Base-by-base conservation (phyloP, 2,797 vertebrate genomes). In the Coluber constrictor region DNA sequence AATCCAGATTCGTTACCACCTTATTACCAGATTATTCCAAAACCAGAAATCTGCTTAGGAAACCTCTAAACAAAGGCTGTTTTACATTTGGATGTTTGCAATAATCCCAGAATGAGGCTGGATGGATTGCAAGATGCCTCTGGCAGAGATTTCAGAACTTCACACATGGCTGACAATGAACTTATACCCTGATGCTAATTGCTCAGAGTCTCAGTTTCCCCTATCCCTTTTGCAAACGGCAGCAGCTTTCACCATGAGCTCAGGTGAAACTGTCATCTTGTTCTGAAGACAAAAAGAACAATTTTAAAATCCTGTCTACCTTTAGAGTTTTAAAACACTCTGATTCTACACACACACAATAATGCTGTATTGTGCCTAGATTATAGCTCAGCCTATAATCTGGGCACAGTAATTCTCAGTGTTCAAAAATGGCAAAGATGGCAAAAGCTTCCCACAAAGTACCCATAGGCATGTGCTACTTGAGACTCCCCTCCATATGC, bases 211-310 rank as follows among this genome's bases (percentile, higher is more conserved):
- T 7, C 88, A 3, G 10, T 0, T 51, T 94, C 92, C 90, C 59
- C 59, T 16, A 92, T 74, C 43, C 54, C 94, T 92, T 25, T 88
- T 87, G 56, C 57, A 92, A 94, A 94, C 57, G 23, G 51, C 0
- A 7, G 54, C 90, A 95, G 87, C 91, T 93, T 89, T 60, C 92
- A 93, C 93, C 54, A 23, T 87, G 87, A 95, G 91, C 79, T 88
- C 15, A 66, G 92, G 86, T 55, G 90, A 79, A 93, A 47, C 29
- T 92, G 29, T 61, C 86, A 91, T 89, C 93, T 93, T 5, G 79
- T 89, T 61, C 6, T 57, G 37, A 93, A 92, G 3, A 91, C 90
- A 92, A 55, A 43, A 74, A 70, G 0, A 51, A 23, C 9, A 3
- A 37, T 37, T 8, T 47, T 25, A 25, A 83, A 83, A 47, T 23